Base-by-base conservation (phyloP, 2,113 vertebrate species). In the Stegastes partitus region DNA sequence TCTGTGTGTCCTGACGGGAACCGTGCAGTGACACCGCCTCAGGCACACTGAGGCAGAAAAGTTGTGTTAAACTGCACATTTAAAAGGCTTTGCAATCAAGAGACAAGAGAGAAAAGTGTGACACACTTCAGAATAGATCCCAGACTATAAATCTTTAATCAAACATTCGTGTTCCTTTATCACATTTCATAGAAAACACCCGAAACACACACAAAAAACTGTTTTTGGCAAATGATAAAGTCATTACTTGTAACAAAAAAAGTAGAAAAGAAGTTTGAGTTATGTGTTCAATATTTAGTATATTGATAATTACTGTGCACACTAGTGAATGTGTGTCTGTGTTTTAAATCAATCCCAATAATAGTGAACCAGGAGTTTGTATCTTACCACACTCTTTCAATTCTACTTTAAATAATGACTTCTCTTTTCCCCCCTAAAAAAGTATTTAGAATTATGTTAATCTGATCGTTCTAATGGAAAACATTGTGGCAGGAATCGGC, bases 401-500 rank as follows among this genome's bases (percentile, higher is more conserved):
- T 63, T 31, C 10, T 58, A 59, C 3, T 2, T 49, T 19, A 67
- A 76, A 11, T 59, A 14, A 8, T 2, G 47, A n/a, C 5, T 59
- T 55, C 22, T 53, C 1, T 67, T 55, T 63, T 55, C 1, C 23
- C 6, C 21, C 10, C 51, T 34, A 34, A 45, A 57, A 57, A n/a
- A n/a, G n/a, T 68, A 22, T 66, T 84, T 49, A 54, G 26, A 68
- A 23, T 45, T 68, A 72, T 28, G 26, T 28, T 0, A 1, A 66
- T 80, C 65, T 25, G 59, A 64, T 58, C 50, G 44, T 42, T 6
- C n/a, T 74, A 19, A 54, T 39, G 75, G 49, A 90, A 87, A 83
- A 77, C 63, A 44, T n/a, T 49, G 51, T 79, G 77, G 58, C 47
- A 80, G 77, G 77, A 83, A 88, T 84, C 76, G 81, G 75, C 73